Evolutionary conservation across 2,113 vertebrate genomes (phyloP).

Genomic region (Hippotragus niger): DNA sequence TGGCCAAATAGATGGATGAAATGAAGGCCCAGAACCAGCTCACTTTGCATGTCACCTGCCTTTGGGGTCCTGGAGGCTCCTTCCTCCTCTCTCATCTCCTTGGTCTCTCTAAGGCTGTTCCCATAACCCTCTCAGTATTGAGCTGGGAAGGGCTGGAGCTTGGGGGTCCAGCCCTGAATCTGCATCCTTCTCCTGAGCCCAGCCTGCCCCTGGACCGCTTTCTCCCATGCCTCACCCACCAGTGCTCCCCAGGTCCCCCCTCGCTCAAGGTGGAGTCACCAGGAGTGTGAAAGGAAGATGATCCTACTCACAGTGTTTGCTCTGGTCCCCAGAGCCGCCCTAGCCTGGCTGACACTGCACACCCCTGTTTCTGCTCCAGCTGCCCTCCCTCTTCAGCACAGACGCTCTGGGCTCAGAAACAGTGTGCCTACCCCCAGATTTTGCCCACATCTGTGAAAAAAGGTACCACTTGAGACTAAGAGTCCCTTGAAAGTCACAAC

Average conservation of each 20-base stretch:
- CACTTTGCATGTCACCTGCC: not conserved
- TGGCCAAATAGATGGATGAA: not conserved
- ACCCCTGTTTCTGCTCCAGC: not conserved
- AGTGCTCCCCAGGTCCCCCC: not conserved
- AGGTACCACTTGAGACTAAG: not conserved
- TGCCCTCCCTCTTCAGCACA: not conserved
- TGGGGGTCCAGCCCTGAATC: not conserved
- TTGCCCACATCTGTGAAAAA: not conserved
- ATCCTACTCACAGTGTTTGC: not conserved
- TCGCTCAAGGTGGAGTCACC: not conserved
- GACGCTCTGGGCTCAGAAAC: not conserved
- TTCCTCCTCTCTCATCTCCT: not conserved
- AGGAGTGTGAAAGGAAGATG: not conserved
- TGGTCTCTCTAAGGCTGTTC: not conserved
- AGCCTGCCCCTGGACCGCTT: not conserved
- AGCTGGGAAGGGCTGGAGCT: fast-evolving
- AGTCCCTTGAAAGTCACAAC: not conserved
- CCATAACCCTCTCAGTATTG: not conserved
- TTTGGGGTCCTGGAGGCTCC: not conserved
- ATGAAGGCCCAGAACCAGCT: not conserved
- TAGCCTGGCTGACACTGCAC: not conserved
- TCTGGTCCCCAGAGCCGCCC: not conserved
- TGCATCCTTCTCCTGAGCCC: not conserved
- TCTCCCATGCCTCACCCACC: not conserved
- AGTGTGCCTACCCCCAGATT: not conserved